Percentiles rank a stretch among this genome's conserved stretches.
Evolutionary conservation across 2,797 vertebrate genomes (phyloP).

Genomic region (Microctenopoma stevenorrisi): DNA sequence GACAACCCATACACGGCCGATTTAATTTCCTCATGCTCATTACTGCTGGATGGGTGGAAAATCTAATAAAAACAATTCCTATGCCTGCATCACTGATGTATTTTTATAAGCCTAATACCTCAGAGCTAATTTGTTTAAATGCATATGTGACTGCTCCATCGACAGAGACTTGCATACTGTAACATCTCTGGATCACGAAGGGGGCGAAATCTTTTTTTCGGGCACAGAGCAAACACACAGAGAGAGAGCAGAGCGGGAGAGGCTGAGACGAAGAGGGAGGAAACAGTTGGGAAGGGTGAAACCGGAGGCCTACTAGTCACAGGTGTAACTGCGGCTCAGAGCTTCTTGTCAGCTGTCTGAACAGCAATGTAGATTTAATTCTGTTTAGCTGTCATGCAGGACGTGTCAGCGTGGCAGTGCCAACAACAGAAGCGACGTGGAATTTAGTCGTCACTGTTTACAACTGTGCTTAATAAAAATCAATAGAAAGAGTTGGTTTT

Average conservation of each 20-base stretch:
- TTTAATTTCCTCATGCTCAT: constrained; percentile 55
- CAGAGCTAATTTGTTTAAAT: constrained; percentile 30
- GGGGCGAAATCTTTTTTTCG: constrained; percentile 21
- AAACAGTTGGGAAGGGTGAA: constrained; percentile 15
- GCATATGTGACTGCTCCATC: constrained; percentile 18
- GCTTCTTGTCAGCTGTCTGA: neutral
- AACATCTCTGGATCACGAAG: constrained; percentile 24
- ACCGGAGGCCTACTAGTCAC: constrained; percentile 28
- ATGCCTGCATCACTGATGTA: constrained; percentile 32
- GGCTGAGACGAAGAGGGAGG: neutral
- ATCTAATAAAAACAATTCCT: constrained; percentile 66
- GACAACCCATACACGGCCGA: constrained; percentile 48
- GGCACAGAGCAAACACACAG: neutral
- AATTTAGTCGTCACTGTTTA: neutral
- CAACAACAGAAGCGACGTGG: neutral
- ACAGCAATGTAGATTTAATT: neutral
- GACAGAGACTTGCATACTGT: constrained; percentile 35
- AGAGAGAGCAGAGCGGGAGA: neutral
- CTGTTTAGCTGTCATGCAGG: neutral
- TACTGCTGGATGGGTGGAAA: constrained; percentile 43
- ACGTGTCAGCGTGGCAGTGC: neutral
- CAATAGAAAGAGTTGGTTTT: neutral
- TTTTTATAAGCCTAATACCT: constrained; percentile 46
- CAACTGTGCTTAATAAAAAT: neutral
- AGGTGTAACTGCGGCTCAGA: constrained; percentile 26